Base-by-base conservation (phyloP, 2,888 invertebrate genomes). In the Nymphalis urticae region DNA sequence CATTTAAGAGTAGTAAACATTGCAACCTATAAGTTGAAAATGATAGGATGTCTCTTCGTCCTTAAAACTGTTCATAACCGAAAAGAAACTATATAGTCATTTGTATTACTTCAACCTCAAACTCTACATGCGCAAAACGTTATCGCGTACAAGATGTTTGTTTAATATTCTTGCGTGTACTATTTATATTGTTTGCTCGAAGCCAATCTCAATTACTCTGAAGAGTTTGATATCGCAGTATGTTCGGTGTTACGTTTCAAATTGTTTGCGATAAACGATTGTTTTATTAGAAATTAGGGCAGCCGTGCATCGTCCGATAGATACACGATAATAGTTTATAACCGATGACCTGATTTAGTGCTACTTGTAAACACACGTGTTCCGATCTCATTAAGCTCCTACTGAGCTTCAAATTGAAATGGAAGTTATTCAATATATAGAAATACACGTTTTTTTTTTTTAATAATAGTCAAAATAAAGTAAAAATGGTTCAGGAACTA, bases 271-370 rank as follows among this genome's bases (percentile, higher is more conserved):
- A 36, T 66, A 48, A 66, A 19, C 61, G 17, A 76, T 77, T 75
- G 76, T 76, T 74, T 72, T 75, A 73, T 75, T 76, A 74, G 72
- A 72, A 84, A 82, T 83, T 82, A 75, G 83, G 78, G 71, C 80
- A 76, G 24, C 58, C 78, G 86, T 82, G 82, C 86, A 81, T 82
- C 79, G 85, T 68, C 82, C 83, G 83, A 84, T 73, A 75, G 72
- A 69, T 70, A 72, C 48, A 48, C 24, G 59, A 19, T 27, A 62
- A 53, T 62, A 58, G 51, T 60, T 53, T 66, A 53, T 59, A 24
- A 13, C 58, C 24, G 47, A 24, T 62, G 62, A 51, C 51, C 51
- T 19, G 19, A 51, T 42, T 42, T 69, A 56, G 50, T 58, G 62
- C 62, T 27, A 65, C 48, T 47, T 62, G 27, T 13, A 36, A 10